A percentile compares a stretch with the other conserved stretches of the same genome.
Conservation (phyloP, 2,888 invertebrate genomes). For the Trichopoda pennipes region DNA sequence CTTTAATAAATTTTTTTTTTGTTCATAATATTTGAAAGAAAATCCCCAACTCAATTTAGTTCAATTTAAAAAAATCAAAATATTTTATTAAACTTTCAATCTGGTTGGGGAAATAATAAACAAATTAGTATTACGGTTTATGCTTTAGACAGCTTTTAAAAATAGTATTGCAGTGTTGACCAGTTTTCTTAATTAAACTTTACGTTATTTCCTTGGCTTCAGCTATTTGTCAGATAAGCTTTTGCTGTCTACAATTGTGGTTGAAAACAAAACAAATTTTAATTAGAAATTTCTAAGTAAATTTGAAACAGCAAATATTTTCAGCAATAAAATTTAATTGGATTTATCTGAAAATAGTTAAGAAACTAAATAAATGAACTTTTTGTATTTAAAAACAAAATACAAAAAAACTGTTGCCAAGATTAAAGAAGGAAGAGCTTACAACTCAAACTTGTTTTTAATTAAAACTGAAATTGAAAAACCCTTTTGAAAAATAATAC, state of each 20-base stretch:
- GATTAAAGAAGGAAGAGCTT: neutral
- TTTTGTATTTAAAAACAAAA: neutral
- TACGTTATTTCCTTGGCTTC: neutral
- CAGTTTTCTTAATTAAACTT: too few species aligned
- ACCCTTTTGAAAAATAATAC: neutral
- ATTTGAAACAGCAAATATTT: constrained; percentile 27
- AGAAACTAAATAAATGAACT: constrained; percentile 5
- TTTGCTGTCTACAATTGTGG: neutral
- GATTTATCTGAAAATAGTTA: neutral
- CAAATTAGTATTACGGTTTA: too few species aligned
- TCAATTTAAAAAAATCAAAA: too few species aligned
- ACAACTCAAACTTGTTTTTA: neutral
- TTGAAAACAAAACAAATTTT: constrained; percentile 12
- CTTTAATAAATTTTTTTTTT: too few species aligned
- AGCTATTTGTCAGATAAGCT: neutral
- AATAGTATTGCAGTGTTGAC: too few species aligned
- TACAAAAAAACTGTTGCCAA: neutral
- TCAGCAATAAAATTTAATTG: constrained; percentile 29
- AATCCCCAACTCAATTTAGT: too few species aligned
- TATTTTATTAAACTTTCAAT: too few species aligned
- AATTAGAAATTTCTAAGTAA: constrained; percentile 30
- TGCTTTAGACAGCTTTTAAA: too few species aligned
- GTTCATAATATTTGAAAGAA: too few species aligned
- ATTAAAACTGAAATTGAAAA: neutral
- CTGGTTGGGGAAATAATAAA: too few species aligned